Percentiles rank a stretch among this genome's conserved stretches.
These are phyloP conservation scores for Cladorhizidae sp. DNA, from an alignment of 37 sponge, comb jelly and placozoan genomes.

Conservation along the genomic window DNA sequence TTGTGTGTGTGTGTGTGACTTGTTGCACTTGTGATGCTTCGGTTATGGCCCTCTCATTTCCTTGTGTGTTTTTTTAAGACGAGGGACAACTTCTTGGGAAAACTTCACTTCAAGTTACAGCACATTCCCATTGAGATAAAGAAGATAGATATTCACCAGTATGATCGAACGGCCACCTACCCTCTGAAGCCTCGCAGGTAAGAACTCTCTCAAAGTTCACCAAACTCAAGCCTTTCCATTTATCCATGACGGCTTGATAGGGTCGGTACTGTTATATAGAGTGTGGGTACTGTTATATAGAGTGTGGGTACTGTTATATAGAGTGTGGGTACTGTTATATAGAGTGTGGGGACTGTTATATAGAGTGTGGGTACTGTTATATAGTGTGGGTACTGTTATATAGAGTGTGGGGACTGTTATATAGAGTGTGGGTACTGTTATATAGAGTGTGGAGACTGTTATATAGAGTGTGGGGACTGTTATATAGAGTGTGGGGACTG, in stretches of 20 bases:
- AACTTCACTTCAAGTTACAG: conserved; percentile 53
- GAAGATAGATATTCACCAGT: conserved; percentile 10
- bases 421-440: no score
- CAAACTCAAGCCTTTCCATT: no score
- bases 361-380: background rate
- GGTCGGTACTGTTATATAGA: no score
- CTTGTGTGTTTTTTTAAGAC: conserved; percentile 34
- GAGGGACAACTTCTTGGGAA: conserved; percentile 76
- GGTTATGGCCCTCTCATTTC: background rate
- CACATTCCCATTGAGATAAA: conserved; percentile 60
- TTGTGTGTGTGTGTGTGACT: no score
- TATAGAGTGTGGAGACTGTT: no score
- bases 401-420: no score
- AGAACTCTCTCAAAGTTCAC: no score
- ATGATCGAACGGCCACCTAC: conserved; percentile 14
- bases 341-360: background rate
- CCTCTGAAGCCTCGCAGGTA: conserved; percentile 50
- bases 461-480: no score
- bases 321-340: background rate
- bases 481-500: no score
- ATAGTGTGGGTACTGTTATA: background rate
- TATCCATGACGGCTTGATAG: no score
- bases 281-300: background rate
- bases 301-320: background rate
- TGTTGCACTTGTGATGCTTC: no score